phyloP scores from a whole-genome alignment of 92 coral and sea anemone genomes.

The Phymanthus crucifer region DNA sequence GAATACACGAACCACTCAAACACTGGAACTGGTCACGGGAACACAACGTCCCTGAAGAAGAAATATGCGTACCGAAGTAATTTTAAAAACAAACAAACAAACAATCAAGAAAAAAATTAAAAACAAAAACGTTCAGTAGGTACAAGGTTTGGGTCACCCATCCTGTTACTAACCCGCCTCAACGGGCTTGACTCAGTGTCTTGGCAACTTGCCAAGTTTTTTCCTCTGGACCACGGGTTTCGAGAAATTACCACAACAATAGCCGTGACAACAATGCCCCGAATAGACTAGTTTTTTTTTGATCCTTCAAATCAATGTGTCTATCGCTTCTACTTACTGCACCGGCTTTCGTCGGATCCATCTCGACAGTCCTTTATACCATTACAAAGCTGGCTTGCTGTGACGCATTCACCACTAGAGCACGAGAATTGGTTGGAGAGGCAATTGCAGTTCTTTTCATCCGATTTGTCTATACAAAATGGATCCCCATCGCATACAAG shows the following conservation, averaged over 20 bases:
- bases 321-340: too few species aligned
- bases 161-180: too few species aligned
- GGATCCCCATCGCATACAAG: constrained; percentile 76
- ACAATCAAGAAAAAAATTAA: background rate
- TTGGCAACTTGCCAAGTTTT: too few species aligned
- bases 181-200: too few species aligned
- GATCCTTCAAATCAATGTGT: too few species aligned
- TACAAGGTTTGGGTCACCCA: too few species aligned
- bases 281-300: too few species aligned
- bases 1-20: constrained; percentile 69
- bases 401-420: constrained; percentile 55
- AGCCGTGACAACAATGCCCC: too few species aligned
- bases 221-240: too few species aligned
- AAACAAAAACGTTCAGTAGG: background rate
- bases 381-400: constrained; percentile 49
- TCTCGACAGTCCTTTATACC: constrained; percentile 42
- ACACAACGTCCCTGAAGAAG: constrained; percentile 9
- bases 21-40: constrained; percentile 54
- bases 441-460: constrained; percentile 44
- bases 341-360: constrained; percentile 59
- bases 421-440: constrained; percentile 53
- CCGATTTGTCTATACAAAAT: constrained; percentile 72
- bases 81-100: background rate
- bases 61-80: background rate
- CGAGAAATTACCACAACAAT: too few species aligned